Evolutionary conservation across 1,140 invertebrate species (phyloP), one percentile per base, ranked within the genome.

Genomic region (Bactericera cockerelli): DNA sequence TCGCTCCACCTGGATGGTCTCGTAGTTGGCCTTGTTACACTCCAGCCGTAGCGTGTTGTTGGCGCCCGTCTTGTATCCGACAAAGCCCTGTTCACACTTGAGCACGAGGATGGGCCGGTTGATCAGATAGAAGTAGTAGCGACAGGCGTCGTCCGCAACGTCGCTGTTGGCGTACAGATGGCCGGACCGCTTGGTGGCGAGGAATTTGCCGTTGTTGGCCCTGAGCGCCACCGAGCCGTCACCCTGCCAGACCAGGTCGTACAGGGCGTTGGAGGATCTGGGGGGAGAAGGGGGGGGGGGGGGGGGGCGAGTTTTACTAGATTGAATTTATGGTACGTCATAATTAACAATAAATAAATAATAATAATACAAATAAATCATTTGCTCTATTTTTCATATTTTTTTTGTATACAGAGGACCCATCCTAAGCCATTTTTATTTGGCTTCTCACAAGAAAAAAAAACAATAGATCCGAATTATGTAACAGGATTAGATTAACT

Each of bases 21-120:
- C 92, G 68, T 96, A 96, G 59, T 81, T 83, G 55, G 91, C 89
- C 75, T 94, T 94, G 75, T 96, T 97, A 77, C 93, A 97, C 71
- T 96, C 93, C 63, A 95, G 77, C 70, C 89, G 87, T 39, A 63
- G 54, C 3, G 4, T 49, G 14, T 82, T 76, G 65, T 81, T 88
- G 31, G 81, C 77, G 0, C 80, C 73, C 33, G 82, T 81, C 74
- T 94, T 95, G 66, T 86, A 89, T 0, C 93, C 94, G 38, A 97
- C 93, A 72, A 95, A 96, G 14, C 94, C 94, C 73, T 94, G 92
- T 67, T 97, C 93, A 68, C 88, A 90, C 71, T 94, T 92, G 63
- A 98, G 75, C 62, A 97, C 90, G 64, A 97, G 74, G 68, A 94
- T 88, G 1, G 93, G 92, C 65, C 90, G 83, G 74, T 93, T 94